These are phyloP conservation scores for Thera obeliscata DNA, from an alignment of 2,888 invertebrate species.

Conservation along the genomic window DNA sequence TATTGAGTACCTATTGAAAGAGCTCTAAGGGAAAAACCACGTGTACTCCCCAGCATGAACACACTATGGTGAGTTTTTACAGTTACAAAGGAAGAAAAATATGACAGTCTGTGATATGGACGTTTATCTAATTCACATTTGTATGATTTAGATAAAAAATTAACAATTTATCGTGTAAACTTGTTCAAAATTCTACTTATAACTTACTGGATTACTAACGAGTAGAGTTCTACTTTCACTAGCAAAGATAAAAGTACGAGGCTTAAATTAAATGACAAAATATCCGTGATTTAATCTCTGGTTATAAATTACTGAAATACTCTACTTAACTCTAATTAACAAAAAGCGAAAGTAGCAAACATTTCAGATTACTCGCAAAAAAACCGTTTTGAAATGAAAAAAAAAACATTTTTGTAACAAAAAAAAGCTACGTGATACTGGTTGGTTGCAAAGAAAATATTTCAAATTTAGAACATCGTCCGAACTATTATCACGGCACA, in stretches of 20 bases:
- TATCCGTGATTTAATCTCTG: neutral
- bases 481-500: slow-evolving; percentile 45
- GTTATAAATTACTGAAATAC: neutral
- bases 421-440: neutral
- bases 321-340: neutral
- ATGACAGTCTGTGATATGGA: too few species aligned
- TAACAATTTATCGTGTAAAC: too few species aligned
- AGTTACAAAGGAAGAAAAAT: too few species aligned
- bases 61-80: too few species aligned
- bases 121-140: too few species aligned
- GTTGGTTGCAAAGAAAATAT: slow-evolving; percentile 33
- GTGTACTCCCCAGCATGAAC: too few species aligned
- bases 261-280: neutral
- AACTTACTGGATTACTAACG: neutral
- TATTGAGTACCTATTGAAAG: too few species aligned
- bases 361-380: neutral
- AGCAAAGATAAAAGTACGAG: neutral
- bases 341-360: neutral
- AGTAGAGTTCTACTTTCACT: neutral
- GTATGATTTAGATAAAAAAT: neutral
- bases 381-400: neutral
- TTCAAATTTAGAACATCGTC: slow-evolving; percentile 63
- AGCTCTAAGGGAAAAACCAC: too few species aligned
- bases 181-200: neutral
- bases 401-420: neutral